phyloP scores from a whole-genome alignment of 2,113 vertebrate species.

The Hemicordylus capensis region DNA sequence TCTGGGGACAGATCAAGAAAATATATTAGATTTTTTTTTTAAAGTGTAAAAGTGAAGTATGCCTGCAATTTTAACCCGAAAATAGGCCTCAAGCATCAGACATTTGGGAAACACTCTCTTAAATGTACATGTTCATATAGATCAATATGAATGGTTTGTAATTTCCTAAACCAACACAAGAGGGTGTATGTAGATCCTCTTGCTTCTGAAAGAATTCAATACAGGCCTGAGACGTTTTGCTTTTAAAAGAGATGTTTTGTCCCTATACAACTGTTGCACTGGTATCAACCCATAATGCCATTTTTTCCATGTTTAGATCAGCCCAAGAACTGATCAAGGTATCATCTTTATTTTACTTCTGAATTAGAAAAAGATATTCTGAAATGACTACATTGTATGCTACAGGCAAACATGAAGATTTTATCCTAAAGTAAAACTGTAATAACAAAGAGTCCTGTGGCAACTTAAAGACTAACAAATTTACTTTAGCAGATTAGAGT shows the following conservation, averaged over 20 bases:
- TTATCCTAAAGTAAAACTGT: neutral
- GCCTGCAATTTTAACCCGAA: neutral
- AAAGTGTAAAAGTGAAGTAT: neutral
- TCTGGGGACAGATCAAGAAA: neutral
- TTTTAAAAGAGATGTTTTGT: neutral
- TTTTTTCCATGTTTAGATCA: neutral
- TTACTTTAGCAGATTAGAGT: too few relatives aligned
- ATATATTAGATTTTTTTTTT: neutral
- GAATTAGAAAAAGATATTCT: neutral
- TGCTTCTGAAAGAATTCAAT: conserved; percentile 3
- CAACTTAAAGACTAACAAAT: too few relatives aligned
- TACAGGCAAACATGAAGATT: neutral
- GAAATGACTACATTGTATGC: neutral
- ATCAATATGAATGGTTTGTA: conserved; percentile 31
- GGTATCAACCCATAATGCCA: neutral
- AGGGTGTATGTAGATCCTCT: conserved; percentile 66
- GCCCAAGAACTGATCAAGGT: neutral
- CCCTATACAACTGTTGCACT: neutral
- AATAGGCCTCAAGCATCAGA: neutral
- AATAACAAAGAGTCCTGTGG: too few relatives aligned
- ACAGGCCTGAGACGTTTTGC: neutral
- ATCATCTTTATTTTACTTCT: conserved; percentile 1
- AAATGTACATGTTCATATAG: fast-evolving
- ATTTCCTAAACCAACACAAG: conserved; percentile 70
- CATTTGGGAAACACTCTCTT: neutral